Evolutionary conservation across 1,140 invertebrate species (phyloP).

Genomic region (Neuroterus valhalla): DNA sequence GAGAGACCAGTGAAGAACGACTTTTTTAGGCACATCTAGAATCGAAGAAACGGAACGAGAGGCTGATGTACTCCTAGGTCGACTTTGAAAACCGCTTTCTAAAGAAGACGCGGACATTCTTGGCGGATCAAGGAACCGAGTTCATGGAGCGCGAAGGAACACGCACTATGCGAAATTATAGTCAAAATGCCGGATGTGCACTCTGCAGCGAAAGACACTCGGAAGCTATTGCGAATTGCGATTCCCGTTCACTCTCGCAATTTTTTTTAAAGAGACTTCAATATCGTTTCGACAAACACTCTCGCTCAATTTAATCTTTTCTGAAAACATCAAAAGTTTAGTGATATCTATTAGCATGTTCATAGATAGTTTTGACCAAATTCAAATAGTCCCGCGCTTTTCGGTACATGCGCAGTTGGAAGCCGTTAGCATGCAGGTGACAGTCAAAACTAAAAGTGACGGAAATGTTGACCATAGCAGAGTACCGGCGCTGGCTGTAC

Average conservation of each 20-base stretch:
- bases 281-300: too few species aligned
- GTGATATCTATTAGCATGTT: too few species aligned
- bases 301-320: too few species aligned
- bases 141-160: slow-evolving; percentile 46
- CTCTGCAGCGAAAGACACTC: slow-evolving; percentile 24
- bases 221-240: background rate
- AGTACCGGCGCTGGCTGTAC: too few species aligned
- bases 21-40: slow-evolving; percentile 38
- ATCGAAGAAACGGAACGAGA: slow-evolving; percentile 40
- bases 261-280: slow-evolving; percentile 30
- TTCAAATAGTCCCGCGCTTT: too few species aligned
- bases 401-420: too few species aligned
- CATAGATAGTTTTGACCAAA: too few species aligned
- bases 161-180: slow-evolving; percentile 42
- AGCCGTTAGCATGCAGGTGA: too few species aligned
- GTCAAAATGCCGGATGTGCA: slow-evolving; percentile 42
- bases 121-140: slow-evolving; percentile 40
- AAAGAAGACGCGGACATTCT: slow-evolving; percentile 43
- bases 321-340: too few species aligned
- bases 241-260: background rate
- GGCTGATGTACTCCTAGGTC: slow-evolving; percentile 35
- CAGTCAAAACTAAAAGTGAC: too few species aligned
- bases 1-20: slow-evolving; percentile 25
- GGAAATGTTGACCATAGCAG: too few species aligned
- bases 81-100: slow-evolving; percentile 51